Percentiles rank a stretch among this genome's conserved stretches.
These are phyloP conservation scores for Felis chaus DNA, from an alignment of 2,113 vertebrate species.

Conservation along the genomic window DNA sequence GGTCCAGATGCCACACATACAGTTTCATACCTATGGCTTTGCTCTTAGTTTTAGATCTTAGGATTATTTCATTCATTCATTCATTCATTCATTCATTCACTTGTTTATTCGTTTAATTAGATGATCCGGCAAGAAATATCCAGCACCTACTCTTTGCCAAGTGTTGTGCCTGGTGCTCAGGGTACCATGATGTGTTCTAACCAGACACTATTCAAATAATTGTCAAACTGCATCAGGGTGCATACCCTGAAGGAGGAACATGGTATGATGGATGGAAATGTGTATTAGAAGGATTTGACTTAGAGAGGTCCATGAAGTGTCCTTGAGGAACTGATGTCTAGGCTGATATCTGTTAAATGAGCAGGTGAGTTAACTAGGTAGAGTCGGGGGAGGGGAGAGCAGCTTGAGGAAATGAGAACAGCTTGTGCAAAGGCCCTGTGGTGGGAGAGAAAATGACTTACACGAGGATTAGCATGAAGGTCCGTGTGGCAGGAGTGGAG, in stretches of 20 bases:
- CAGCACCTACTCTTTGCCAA: neutral
- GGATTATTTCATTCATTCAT: neutral
- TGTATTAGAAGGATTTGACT: neutral
- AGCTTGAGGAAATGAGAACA: neutral
- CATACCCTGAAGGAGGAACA: neutral
- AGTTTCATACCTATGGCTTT: neutral
- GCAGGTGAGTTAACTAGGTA: neutral
- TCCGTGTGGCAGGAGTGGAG: neutral
- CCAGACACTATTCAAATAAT: neutral
- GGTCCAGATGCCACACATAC: neutral
- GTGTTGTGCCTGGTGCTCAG: neutral
- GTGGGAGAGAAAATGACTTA: neutral
- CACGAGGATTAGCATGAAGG: neutral
- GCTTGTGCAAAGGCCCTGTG: neutral
- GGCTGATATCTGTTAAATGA: neutral
- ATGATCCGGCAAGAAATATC: neutral
- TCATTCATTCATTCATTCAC: neutral
- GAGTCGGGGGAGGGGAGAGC: neutral
- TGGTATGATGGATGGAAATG: fast-evolving
- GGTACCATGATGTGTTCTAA: neutral
- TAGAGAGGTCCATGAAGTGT: neutral
- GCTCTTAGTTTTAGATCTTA: neutral
- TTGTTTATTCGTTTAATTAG: neutral
- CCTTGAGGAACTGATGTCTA: neutral
- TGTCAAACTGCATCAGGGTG: neutral